A percentile compares a stretch with the other conserved stretches of the same genome.
phyloP scores from a whole-genome alignment of 2,113 vertebrate species.

The Rhinopomastus cyanomelas region DNA sequence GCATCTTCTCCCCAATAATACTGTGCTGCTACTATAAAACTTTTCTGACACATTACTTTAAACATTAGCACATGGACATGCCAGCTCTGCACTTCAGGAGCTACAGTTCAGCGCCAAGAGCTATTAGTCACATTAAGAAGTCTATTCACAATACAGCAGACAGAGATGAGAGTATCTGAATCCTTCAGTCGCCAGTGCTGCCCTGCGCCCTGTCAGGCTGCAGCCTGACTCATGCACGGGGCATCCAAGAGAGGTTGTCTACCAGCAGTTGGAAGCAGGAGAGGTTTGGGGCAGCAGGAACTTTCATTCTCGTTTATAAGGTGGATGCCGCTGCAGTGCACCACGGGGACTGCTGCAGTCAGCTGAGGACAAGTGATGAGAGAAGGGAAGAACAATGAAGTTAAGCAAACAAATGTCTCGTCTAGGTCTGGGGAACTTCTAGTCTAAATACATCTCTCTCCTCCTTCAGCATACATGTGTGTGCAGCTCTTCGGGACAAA shows the following conservation, averaged over 20 bases:
- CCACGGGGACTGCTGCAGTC: neutral
- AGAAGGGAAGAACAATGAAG: slow-evolving; percentile 61
- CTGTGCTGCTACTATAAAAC: slow-evolving; percentile 53
- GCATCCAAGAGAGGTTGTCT: neutral
- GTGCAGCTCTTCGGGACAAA: slow-evolving; percentile 47
- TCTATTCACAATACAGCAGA: neutral
- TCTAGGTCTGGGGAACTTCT: slow-evolving; percentile 66
- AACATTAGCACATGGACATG: slow-evolving; percentile 47
- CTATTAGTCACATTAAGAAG: slow-evolving; percentile 66
- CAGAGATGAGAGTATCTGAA: neutral
- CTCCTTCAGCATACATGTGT: slow-evolving; percentile 17
- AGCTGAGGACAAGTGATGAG: slow-evolving; percentile 38
- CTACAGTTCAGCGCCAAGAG: slow-evolving; percentile 42
- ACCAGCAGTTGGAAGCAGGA: rapidly evolving
- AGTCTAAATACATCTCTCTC: slow-evolving; percentile 62
- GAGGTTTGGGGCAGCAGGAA: neutral
- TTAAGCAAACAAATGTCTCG: slow-evolving; percentile 66
- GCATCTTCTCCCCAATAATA: slow-evolving; percentile 58
- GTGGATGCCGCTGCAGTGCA: neutral
- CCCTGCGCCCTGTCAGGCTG: neutral
- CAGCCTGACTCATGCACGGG: rapidly evolving
- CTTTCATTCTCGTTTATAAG: neutral
- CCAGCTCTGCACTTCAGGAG: slow-evolving; percentile 62
- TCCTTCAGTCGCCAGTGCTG: neutral
- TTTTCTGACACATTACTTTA: slow-evolving; percentile 69